Percentiles rank a stretch among this genome's conserved stretches.
Conservation (phyloP, 2,797 vertebrate genomes). For the Columba guinea region DNA sequence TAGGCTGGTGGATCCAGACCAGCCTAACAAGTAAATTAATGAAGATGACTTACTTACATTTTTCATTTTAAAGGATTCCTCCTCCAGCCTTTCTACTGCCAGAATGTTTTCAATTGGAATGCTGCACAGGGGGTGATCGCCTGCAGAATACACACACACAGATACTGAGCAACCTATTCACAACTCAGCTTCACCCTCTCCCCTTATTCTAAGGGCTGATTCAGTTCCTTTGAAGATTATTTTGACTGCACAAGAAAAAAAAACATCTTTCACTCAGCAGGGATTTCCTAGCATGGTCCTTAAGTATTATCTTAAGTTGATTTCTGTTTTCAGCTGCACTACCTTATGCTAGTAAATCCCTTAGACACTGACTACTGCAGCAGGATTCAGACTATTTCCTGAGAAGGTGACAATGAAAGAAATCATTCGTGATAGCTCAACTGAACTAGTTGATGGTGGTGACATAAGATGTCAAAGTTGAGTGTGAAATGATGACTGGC, state of each 20-base stretch:
- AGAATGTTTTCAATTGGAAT: constrained; percentile 99
- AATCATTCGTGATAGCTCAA: neutral
- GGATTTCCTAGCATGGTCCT: neutral
- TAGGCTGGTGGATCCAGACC: constrained; percentile 12
- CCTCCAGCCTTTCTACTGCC: constrained; percentile 95
- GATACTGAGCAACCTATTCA: neutral
- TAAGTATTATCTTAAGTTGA: neutral
- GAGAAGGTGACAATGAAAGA: constrained; percentile 6
- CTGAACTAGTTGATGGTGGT: neutral
- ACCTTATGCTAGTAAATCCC: neutral
- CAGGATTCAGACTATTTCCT: neutral
- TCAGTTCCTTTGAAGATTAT: neutral
- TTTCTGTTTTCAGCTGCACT: constrained; percentile 1
- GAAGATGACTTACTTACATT: constrained; percentile 84
- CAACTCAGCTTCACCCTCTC: neutral
- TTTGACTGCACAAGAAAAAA: neutral
- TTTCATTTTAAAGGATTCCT: constrained; percentile 99
- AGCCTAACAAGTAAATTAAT: constrained; percentile 8
- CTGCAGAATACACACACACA: constrained; percentile 71
- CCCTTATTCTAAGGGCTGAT: neutral
- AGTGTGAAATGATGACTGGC: neutral
- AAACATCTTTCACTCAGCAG: neutral
- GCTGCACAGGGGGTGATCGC: constrained; percentile 92
- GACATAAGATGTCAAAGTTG: neutral
- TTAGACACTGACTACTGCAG: neutral